A percentile compares a stretch with the other conserved stretches of the same genome.
Evolutionary conservation across 2,113 vertebrate genomes (phyloP).

Genomic region (Galbula dea): DNA sequence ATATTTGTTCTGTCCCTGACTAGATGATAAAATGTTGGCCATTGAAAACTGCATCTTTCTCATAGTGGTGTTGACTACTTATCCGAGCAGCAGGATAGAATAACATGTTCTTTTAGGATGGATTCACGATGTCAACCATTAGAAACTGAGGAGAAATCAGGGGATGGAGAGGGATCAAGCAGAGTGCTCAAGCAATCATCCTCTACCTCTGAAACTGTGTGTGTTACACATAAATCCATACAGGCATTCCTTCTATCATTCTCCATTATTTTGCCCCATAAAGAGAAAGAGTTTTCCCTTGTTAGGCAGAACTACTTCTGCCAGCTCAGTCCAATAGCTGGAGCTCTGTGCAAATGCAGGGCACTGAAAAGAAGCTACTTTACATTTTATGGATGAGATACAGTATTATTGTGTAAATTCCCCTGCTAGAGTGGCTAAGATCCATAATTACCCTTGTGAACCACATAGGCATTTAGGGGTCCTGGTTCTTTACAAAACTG

Average conservation of each 20-base stretch:
- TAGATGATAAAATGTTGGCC: not conserved
- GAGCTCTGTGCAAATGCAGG: not conserved
- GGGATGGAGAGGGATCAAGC: not conserved
- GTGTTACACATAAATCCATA: accelerated
- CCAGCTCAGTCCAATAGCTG: not conserved
- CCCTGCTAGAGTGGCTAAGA: not conserved
- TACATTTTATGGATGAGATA: not conserved
- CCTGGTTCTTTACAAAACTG: not conserved
- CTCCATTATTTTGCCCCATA: not conserved
- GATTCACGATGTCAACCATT: not conserved
- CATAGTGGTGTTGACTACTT: not conserved
- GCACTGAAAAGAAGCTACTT: not conserved
- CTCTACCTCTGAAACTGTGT: not conserved
- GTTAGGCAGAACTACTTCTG: not conserved
- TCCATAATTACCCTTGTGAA: not conserved
- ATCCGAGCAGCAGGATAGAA: not conserved
- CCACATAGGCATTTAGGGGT: not conserved
- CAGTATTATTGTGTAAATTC: not conserved
- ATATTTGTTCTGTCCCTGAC: not conserved
- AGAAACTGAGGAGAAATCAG: not conserved
- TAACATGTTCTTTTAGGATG: not conserved
- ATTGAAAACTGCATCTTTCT: not conserved
- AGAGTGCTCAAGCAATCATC: not conserved
- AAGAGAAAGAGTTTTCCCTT: not conserved
- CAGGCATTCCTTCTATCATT: not conserved